Conservation (phyloP, 1,140 invertebrate genomes). For the Ephestia elutella region DNA sequence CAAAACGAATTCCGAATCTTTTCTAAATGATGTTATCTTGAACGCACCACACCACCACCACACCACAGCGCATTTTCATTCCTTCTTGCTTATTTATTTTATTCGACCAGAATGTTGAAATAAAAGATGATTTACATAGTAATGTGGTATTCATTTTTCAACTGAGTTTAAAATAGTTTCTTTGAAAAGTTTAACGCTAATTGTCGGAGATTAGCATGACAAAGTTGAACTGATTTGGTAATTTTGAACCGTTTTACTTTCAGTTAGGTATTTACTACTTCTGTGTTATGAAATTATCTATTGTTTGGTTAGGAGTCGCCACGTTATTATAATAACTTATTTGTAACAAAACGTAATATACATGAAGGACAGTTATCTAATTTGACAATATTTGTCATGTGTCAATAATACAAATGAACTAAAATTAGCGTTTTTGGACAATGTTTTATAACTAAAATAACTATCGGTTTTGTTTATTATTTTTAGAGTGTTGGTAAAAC, state of each 20-base stretch:
- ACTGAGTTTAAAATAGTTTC: neutral
- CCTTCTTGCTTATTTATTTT: conserved; percentile 12
- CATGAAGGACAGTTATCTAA: neutral
- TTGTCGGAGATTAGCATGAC: conserved; percentile 14
- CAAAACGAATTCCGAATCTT: neutral
- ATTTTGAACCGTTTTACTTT: conserved; percentile 6
- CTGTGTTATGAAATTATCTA: neutral
- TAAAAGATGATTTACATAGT: conserved; percentile 13
- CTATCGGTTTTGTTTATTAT: too few relatives aligned
- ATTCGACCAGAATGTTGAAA: neutral
- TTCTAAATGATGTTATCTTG: neutral
- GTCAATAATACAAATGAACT: too few relatives aligned
- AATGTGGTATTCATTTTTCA: conserved; percentile 10
- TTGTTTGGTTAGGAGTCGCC: neutral
- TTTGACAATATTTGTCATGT: neutral
- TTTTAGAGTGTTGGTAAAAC: too few relatives aligned
- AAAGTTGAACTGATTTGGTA: conserved; percentile 17
- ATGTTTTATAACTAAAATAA: too few relatives aligned
- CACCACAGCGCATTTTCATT: neutral
- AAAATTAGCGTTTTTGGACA: too few relatives aligned
- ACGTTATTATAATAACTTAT: neutral
- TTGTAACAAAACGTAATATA: neutral
- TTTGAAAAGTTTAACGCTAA: conserved; percentile 4
- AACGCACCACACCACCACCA: neutral
- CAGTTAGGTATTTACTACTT: neutral